These are phyloP conservation scores for Zaprionus taronus DNA, from an alignment of 1,140 invertebrate genomes.

Conservation along the genomic window DNA sequence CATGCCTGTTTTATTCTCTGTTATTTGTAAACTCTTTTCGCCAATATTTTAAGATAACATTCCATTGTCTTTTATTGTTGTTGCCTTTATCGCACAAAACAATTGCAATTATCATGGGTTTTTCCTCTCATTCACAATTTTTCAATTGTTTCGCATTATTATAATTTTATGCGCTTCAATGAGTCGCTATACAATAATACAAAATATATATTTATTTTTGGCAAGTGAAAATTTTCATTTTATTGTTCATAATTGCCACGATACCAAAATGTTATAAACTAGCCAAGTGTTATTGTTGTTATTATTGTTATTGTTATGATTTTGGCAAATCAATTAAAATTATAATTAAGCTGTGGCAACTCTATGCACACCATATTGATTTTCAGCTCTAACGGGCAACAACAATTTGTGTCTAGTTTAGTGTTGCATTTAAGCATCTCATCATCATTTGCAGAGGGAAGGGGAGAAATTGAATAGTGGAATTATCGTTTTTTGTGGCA, in stretches of 20 bases:
- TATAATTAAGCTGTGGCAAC: constrained; percentile 61
- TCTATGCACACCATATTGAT: constrained; percentile 50
- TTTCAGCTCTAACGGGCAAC: constrained; percentile 29
- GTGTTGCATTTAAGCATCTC: constrained; percentile 28
- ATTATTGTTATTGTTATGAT: constrained; percentile 26
- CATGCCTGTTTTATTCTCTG: no score
- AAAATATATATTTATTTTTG: constrained; percentile 36
- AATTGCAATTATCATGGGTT: neutral
- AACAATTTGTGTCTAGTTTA: neutral
- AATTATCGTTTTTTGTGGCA: constrained; percentile 20
- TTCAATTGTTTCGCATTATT: constrained; percentile 48
- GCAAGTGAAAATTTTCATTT: constrained; percentile 34
- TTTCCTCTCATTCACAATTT: neutral
- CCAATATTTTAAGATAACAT: neutral
- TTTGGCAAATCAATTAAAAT: constrained; percentile 69
- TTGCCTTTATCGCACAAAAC: neutral
- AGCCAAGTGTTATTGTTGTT: constrained; percentile 15
- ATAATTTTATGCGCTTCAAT: constrained; percentile 57
- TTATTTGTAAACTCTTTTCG: neutral
- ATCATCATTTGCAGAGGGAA: constrained; percentile 6
- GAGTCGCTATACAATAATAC: neutral
- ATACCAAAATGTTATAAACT: constrained; percentile 17
- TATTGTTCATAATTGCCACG: constrained; percentile 48
- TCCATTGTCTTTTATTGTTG: neutral
- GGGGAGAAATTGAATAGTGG: neutral